A percentile compares a stretch with the other conserved stretches of the same genome.
phyloP scores from a whole-genome alignment of 2,888 invertebrate genomes.

The Folsomia candida region DNA sequence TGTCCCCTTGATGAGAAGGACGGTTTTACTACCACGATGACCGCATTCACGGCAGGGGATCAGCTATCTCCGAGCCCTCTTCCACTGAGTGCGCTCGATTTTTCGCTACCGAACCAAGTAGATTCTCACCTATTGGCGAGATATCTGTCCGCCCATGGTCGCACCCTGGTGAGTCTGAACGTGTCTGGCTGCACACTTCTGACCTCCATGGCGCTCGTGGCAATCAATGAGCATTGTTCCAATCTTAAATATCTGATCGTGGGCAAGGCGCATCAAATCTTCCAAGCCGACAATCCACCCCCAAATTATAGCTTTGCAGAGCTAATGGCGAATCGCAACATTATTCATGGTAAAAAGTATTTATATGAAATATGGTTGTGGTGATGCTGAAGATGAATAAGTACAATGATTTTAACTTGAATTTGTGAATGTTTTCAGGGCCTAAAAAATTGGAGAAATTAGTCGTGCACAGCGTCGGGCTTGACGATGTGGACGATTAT shows the following conservation, averaged over 20 bases:
- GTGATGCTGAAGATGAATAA: no score
- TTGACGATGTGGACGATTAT: no score
- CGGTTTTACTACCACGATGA: background rate
- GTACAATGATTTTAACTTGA: no score
- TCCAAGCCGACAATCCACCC: conserved; percentile 4
- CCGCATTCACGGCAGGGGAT: no score
- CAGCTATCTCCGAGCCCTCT: no score
- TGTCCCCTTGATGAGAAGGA: background rate
- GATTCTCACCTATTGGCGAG: background rate
- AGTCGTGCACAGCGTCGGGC: conserved; percentile 27
- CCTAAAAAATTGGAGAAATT: conserved; percentile 29
- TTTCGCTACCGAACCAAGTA: background rate
- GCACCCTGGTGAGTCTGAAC: background rate
- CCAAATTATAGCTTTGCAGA: no score
- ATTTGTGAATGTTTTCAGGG: no score
- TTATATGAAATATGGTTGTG: no score
- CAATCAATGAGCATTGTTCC: background rate
- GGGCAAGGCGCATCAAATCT: background rate
- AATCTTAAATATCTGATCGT: background rate
- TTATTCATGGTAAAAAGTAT: no score
- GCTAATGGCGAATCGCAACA: no score
- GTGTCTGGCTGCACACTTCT: background rate
- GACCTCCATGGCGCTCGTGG: background rate
- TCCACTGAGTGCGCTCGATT: background rate
- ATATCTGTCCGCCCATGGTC: background rate